These are phyloP conservation scores for Pollenia labialis DNA, from an alignment of 2,888 invertebrate genomes.

Conservation along the genomic window DNA sequence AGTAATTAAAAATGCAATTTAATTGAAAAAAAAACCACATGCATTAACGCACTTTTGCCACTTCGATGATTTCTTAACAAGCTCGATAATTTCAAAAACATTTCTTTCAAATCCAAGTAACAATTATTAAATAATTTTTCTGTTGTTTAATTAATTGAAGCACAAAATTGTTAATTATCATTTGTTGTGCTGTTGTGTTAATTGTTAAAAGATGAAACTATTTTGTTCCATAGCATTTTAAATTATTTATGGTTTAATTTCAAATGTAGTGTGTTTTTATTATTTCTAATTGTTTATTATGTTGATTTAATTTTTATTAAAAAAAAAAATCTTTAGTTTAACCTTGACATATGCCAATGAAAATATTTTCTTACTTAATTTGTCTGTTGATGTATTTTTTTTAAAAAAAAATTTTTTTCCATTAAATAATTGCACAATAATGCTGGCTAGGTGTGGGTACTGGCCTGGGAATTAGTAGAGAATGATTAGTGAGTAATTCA, in stretches of 20 bases:
- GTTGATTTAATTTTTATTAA: slow-evolving; percentile 10
- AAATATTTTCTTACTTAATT: slow-evolving; percentile 58
- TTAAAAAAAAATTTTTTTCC: neutral
- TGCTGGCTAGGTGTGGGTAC: slow-evolving; percentile 31
- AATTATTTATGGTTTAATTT: slow-evolving; percentile 13
- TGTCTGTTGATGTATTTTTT: neutral
- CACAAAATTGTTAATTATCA: slow-evolving; percentile 10
- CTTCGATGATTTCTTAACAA: slow-evolving; percentile 33
- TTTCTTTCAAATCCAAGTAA: slow-evolving; percentile 8
- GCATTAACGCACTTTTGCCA: slow-evolving; percentile 31
- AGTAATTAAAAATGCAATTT: neutral
- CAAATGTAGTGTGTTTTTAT: neutral
- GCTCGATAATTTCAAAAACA: neutral
- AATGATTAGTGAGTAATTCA: neutral
- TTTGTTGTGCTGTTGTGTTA: neutral
- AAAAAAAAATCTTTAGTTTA: slow-evolving; percentile 1
- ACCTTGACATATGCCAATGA: slow-evolving; percentile 46
- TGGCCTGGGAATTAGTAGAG: neutral
- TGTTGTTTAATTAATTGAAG: slow-evolving; percentile 15
- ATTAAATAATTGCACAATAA: slow-evolving; percentile 40
- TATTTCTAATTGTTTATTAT: neutral
- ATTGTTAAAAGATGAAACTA: neutral
- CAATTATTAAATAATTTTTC: neutral
- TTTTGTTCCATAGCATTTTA: neutral
- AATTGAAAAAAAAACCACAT: slow-evolving; percentile 1